Evolutionary conservation across 2,888 invertebrate species (phyloP).

Genomic region (Platycnemis pennipes): DNA sequence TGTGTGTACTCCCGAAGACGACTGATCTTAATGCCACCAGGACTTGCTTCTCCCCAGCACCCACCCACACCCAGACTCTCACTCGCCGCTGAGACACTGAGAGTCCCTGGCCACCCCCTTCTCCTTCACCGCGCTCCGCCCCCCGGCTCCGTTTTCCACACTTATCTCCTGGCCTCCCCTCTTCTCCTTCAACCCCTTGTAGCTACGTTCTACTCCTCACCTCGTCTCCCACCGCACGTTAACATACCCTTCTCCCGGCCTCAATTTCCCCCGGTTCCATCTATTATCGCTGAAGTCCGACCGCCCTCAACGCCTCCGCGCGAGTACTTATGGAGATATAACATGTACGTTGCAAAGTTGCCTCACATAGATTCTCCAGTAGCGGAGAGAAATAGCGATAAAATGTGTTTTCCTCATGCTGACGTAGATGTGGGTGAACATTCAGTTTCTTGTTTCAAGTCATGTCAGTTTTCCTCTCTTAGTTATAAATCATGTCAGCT

Average conservation of each 20-base stretch:
- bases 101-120: neutral
- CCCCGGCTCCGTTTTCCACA: neutral
- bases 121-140: neutral
- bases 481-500: too few species aligned
- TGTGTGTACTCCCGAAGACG: neutral
- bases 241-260: constrained; percentile 9
- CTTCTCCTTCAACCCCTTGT: neutral
- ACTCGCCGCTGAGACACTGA: neutral
- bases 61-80: neutral
- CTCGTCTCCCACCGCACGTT: neutral
- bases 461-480: neutral
- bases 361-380: constrained; percentile 4
- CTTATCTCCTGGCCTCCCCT: neutral
- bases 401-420: neutral
- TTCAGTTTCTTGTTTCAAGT: neutral
- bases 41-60: neutral
- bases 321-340: constrained; percentile 62
- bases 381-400: neutral
- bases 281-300: constrained; percentile 46
- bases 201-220: neutral
- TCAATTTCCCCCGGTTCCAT: constrained; percentile 37
- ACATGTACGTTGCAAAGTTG: constrained; percentile 56
- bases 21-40: neutral
- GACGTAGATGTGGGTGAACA: neutral
- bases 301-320: constrained; percentile 49